A percentile compares a stretch with the other conserved stretches of the same genome.
Evolutionary conservation across 2,113 vertebrate genomes (phyloP).

Genomic region (Pyxicephalus adspersus): DNA sequence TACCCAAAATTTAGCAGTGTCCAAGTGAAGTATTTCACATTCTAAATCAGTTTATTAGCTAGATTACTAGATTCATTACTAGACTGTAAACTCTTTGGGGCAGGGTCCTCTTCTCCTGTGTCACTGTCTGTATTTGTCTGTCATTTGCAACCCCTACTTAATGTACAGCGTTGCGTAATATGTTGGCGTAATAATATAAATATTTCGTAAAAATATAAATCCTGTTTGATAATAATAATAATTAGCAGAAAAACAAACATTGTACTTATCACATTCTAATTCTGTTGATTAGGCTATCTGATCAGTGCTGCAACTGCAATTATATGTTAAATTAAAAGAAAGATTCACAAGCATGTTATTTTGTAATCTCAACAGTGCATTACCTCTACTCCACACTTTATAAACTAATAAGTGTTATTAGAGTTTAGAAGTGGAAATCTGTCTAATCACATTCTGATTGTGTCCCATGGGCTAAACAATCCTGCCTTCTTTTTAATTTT

Average conservation of each 20-base stretch:
- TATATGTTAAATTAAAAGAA: background rate
- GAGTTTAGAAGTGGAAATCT: slow-evolving; percentile 18
- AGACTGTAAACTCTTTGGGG: too few species aligned
- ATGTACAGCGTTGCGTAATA: too few species aligned
- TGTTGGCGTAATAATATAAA: too few species aligned
- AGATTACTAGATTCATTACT: too few species aligned
- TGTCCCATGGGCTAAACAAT: slow-evolving; percentile 5
- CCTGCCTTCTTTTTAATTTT: background rate
- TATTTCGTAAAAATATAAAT: too few species aligned
- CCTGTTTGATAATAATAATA: too few species aligned
- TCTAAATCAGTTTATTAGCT: background rate
- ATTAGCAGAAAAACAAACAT: background rate
- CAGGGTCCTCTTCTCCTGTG: too few species aligned
- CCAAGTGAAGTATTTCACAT: too few species aligned
- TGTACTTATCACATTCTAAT: background rate
- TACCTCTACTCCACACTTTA: background rate
- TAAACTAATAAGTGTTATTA: slow-evolving; percentile 36
- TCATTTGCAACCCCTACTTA: too few species aligned
- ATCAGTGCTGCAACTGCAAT: background rate
- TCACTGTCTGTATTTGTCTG: too few species aligned
- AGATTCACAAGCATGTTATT: background rate
- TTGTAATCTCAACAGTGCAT: background rate
- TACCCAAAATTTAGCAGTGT: too few species aligned
- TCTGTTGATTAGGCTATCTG: background rate
- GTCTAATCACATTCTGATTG: slow-evolving; percentile 23